Evolutionary conservation across 2,113 vertebrate species (phyloP).

Genomic region (Parus major): DNA sequence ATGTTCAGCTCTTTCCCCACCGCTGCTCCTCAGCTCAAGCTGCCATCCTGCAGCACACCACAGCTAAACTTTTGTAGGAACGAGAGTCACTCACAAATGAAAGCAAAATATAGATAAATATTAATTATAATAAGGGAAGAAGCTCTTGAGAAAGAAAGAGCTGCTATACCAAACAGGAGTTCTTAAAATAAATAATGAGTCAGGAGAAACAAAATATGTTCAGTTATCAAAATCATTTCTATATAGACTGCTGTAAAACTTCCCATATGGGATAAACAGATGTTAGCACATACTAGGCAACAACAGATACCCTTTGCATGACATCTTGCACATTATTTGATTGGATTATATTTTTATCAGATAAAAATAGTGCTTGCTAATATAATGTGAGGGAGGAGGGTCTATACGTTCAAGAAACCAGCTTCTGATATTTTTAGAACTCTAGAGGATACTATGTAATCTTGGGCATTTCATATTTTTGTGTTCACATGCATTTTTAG

Average conservation of each 20-base stretch:
- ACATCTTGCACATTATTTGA: background rate
- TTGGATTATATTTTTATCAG: constrained; percentile 8
- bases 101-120: background rate
- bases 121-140: background rate
- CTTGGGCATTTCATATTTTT: background rate
- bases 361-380: constrained; percentile 9
- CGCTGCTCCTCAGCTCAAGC: background rate
- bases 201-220: constrained; percentile 46
- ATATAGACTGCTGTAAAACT: constrained; percentile 8
- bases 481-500: background rate
- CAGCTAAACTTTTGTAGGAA: background rate
- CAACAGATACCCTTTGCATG: background rate
- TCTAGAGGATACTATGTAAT: background rate
- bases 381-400: background rate
- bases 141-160: background rate
- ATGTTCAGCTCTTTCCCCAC: background rate
- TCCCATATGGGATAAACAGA: constrained; percentile 42
- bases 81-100: background rate
- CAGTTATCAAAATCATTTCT: background rate
- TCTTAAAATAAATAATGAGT: constrained; percentile 37
- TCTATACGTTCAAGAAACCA: background rate
- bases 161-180: background rate
- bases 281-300: background rate
- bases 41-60: background rate
- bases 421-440: background rate